Evolutionary conservation across 2,113 vertebrate genomes (phyloP).

Genomic region (Micronisus gabar): DNA sequence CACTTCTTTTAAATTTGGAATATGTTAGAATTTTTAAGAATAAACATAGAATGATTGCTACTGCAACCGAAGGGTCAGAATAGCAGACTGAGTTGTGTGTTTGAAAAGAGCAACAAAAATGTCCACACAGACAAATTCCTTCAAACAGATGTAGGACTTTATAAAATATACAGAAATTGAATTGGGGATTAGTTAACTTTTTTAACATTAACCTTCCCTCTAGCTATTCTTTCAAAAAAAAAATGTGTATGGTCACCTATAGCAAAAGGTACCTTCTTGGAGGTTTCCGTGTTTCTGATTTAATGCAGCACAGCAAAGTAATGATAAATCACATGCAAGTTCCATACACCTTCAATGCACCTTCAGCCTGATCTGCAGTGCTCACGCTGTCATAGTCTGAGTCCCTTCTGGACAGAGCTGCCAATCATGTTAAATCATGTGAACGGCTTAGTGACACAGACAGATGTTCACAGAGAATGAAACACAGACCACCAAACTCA

Average conservation of each 20-base stretch:
- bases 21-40: background rate
- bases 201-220: background rate
- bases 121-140: background rate
- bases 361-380: background rate
- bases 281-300: background rate
- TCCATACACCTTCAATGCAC: background rate
- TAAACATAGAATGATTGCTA: background rate
- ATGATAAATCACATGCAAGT: background rate
- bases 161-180: background rate
- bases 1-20: background rate
- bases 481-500: background rate
- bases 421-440: slow-evolving; percentile 8
- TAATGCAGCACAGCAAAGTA: background rate
- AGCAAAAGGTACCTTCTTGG: background rate
- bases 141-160: background rate
- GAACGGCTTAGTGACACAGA: background rate
- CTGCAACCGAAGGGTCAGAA: background rate
- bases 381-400: background rate
- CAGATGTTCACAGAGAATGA: slow-evolving; percentile 21
- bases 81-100: background rate
- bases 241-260: background rate
- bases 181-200: background rate
- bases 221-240: background rate
- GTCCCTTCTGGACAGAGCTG: slow-evolving; percentile 13
- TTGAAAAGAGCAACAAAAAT: background rate